Evolutionary conservation across 2,113 vertebrate species (phyloP), one percentile per base, ranked within the genome.

Genomic region (Tychaedon coryphoeus): DNA sequence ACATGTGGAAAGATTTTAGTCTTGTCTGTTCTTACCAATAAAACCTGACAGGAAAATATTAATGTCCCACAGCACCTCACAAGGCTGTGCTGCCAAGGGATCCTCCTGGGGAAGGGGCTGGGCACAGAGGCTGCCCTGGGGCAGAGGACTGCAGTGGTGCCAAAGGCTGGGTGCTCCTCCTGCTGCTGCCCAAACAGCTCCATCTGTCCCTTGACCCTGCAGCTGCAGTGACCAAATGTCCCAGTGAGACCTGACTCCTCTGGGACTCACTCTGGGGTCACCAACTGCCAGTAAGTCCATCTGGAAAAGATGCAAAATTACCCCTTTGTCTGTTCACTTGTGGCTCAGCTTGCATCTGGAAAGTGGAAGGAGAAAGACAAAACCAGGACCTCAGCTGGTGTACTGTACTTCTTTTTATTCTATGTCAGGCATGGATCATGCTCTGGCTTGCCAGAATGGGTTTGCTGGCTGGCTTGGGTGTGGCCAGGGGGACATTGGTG

Each of bases 31-130:
- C 92, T 61, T 12, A 51, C 25, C 45, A 69, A 2, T 28, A 81
- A 78, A 95, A 56, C 8, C 5, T 2, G 2, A 51, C 0, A 81
- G 26, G 23, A 62, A 43, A 91, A 71, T 19, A 19, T 57, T 10
- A 36, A 14, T 14, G 12, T 82, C 34, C 10, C 5, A 7, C 29
- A 70, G 50, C 2, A 8, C 16, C n/a, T 48, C n/a, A 17, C 0
- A 0, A n/a, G 69, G 48, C 26, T 0, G 1, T 0, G 0, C 14
- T 64, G 60, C 26, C 34, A n/a, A 67, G 25, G 38, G 51, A 38
- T 47, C 38, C 14, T 70, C 7, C 10, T 16, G 23, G 7, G 20
- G 4, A 23, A 61, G 36, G 25, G 22, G 2, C 1, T 85, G 81
- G 66, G 36, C 33, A 28, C n/a, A 79, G 69, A 8, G 15, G 25